Base-by-base conservation (phyloP, 2,113 vertebrate genomes). In the Girardinichthys multiradiatus region DNA sequence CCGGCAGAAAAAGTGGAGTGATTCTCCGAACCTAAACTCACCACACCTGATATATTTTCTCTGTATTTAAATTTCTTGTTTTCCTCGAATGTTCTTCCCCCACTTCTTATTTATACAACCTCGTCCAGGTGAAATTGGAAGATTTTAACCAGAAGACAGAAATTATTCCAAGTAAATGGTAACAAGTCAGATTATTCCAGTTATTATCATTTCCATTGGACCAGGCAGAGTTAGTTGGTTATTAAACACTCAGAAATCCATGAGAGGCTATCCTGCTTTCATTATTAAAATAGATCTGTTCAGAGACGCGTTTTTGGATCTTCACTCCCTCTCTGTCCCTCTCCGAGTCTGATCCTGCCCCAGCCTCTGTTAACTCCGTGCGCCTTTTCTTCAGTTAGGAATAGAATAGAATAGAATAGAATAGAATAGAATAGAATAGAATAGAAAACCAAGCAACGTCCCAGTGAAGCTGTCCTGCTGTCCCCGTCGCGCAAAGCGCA, bases 71-170 rank as follows among this genome's bases (percentile, higher is more conserved):
- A 27, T 61, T 35, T 37, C 58, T 57, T 73, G 37, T 48, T 6
- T 68, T 60, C 51, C 57, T 31, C 15, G 14, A 24, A 29, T 70
- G n/a, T 39, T 54, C 60, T 37, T 24, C 19, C 39, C 58, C 57
- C 62, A 12, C n/a, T 35, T 30, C 26, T 13, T 48, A 28, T 77
- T 42, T 10, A 76, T 45, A 11, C 42, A 45, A 84, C 80, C 51
- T 76, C 45, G 51, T 15, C 69, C 77, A 86, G 83, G 87, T 84
- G 71, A 80, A 71, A 70, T 10, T 17, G 17, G 70, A 42, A 75
- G 59, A 86, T 88, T 89, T 89, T 87, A 84, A 72, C 69, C 51
- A 72, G 70, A 66, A 70, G 45, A 65, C 26, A 26, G 59, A 67
- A 67, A 79, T 72, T 27, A 84, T 89, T 76, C 81, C 76, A 67